Base-by-base conservation (phyloP, 2,113 vertebrate genomes). In the Trematomus loennbergii region DNA sequence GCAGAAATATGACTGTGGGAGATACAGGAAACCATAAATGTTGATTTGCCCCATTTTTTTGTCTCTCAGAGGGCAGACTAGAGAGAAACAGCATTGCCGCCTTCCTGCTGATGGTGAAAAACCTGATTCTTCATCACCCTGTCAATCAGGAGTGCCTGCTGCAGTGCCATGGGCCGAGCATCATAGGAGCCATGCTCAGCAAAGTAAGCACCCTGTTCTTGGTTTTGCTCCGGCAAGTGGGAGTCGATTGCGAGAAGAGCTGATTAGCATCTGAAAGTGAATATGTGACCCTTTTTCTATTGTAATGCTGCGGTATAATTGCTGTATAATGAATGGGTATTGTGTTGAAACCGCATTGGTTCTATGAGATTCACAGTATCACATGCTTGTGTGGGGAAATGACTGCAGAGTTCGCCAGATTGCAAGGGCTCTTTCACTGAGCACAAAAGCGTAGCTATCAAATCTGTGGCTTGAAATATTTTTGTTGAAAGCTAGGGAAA, bases 91-190 rank as follows among this genome's bases (percentile, higher is more conserved):
- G 92, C 0, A 95, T 98, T 16, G 97, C 98, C 0, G 97, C 97
- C 18, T 99, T 98, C 88, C 95, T 99, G 88, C 95, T 99, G 68
- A 96, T 99, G 96, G 86, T 99, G 86, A 97, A 97, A 90, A 99
- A 98, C 91, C 93, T 99, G 84, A 93, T 99, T 89, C 91, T 88
- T 70, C 91, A 96, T 68, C 97, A 99, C 64, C 55, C 92, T 0
- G 95, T 96, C 89, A 99, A 99, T 93, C 98, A 99, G 92, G 97
- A 99, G 91, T 97, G 96, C 91, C 93, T 99, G 85, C 93, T 97
- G 86, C 96, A 97, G 55, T 98, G 96, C 92, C 96, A 99, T 0
- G 98, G 97, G 5, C 97, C 97, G 0, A 95, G 96, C 81, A 94
- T 97, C 93, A 95, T 99, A 0, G 97, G 97, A 12, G 96, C 96